Evolutionary conservation across 2,797 vertebrate genomes (phyloP), one percentile per base, ranked within the genome.

Genomic region (Vireo griseus): DNA sequence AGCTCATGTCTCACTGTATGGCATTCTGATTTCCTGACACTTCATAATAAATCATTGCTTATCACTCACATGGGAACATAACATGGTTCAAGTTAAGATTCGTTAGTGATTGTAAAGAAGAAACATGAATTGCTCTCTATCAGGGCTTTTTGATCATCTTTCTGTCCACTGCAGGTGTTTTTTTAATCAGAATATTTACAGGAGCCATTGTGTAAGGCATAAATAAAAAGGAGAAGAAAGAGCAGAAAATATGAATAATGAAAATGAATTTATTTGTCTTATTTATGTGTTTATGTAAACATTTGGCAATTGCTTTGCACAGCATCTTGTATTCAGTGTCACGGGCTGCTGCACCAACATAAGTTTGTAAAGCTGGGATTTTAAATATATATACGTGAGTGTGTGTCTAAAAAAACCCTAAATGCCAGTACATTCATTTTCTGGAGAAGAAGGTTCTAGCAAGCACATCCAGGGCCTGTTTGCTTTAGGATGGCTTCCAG

Each of bases 21-120:
- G 98, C 97, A 94, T 96, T 97, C 97, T 86, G 97, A 97, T 98
- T 98, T 96, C 95, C n/a, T 98, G 97, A 98, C 97, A 97, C 96
- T 97, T 97, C 84, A 89, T 97, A 97, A 98, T 98, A 97, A 98
- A 98, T 98, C 97, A 98, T 90, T 87, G 96, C 97, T 98, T 98
- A 98, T 98, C 97, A 98, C 97, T 97, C 98, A 98, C 97, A 88
- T 81, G 98, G 98, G 98, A 98, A 95, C 69, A 78, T 93, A 98
- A 98, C 97, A 97, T 44, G 92, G 96, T 96, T 97, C 96, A 95
- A 95, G 97, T 98, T 97, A 98, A 98, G 98, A 97, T 98, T 98
- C 97, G 97, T 98, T 98, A 97, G 97, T 76, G 97, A 98, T 97
- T 97, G 96, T 96, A 94, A 97, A 96, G 97, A 97, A 97, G 97